Evolutionary conservation across 2,797 vertebrate genomes (phyloP), one percentile per base, ranked within the genome.

Genomic region (Monodelphis domestica): DNA sequence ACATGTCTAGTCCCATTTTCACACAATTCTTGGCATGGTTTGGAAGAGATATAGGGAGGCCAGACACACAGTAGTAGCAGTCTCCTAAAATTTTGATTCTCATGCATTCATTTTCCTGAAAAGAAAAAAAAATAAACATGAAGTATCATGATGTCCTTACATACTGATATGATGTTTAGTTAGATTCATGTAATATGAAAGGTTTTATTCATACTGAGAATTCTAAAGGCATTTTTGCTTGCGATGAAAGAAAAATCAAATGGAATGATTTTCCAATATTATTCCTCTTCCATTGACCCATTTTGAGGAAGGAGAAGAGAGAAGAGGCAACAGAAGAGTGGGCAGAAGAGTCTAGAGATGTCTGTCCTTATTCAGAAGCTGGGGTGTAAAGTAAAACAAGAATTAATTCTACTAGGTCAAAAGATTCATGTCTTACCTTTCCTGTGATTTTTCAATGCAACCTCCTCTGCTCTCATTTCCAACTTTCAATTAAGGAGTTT

Each of bases 1-100:
- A 99, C 99, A 99, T 99, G 97, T 99, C 99, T 98, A 99, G 95
- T 92, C 99, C 99, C 99, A 99, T 99, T 98, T 99, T 99, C 97
- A 99, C 99, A 94, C 99, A 99, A 97, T 99, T 99, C 97, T 99
- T 99, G 97, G 99, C 99, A 11, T 99, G 99, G 98, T 99, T 99
- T n/a, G 99, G 99, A 97, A 99, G 98, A 33, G 99, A 99, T 96
- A 99, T 99, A 0, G 99, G 99, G 92, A 99, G 99, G 89, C 99
- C 99, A 26, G 99, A 99, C 91, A 99, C 99, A 95, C 99, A 99
- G 98, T 99, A 99, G 97, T 99, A 99, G 97, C 99, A 99, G 95
- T 99, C 99, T 56, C 99, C 99, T 92, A 99, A 97, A 97, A 99
- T 99, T 98, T 99, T 99, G 97, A 99, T 99, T 97, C 99, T 98